Base-by-base conservation (phyloP, 2,797 vertebrate genomes). In the Denticeps clupeoides region DNA sequence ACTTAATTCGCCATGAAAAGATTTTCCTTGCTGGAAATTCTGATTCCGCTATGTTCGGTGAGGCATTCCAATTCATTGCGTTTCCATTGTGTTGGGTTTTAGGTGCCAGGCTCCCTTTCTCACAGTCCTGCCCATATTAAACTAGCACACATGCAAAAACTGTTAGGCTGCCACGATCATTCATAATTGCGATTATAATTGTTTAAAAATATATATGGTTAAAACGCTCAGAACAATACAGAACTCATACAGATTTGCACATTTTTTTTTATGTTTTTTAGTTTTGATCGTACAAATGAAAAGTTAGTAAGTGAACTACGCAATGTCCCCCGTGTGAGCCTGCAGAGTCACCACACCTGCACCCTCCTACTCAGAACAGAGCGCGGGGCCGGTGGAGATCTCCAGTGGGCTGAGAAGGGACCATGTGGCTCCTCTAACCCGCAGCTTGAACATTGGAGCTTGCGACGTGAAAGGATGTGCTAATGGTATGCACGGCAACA, bases 11-110 rank as follows among this genome's bases (percentile, higher is more conserved):
- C 90, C 91, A 83, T 97, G 93, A 98, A 96, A 94, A 98, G 93
- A 94, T 97, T 97, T 94, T 94, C 90, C 93, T 95, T 89, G 92
- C 89, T 94, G 90, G 91, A 96, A 95, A 98, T 94, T 93, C 89
- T 89, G 90, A 96, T 95, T 96, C 89, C 78, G 72, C 93, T 93
- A 89, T 95, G 93, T 97, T 96, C 91, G 84, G 84, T 88, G 90
- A 97, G 87, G 89, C 92, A 95, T 98, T 96, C 90, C 89, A 83
- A 91, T 87, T 90, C 89, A 84, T 83, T 89, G 90, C 89, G 83
- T 91, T 93, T 85, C 86, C 87, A 93, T 94, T 97, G 90, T 95
- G 89, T 82, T 73, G 79, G 79, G 78, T 87, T 86, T 93, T 83
- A 90, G 87, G 91, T 84, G 84, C 82, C 63, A 69, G 80, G 72